Conservation (phyloP, 2,113 vertebrate genomes). For the Siphamia tubifer region DNA sequence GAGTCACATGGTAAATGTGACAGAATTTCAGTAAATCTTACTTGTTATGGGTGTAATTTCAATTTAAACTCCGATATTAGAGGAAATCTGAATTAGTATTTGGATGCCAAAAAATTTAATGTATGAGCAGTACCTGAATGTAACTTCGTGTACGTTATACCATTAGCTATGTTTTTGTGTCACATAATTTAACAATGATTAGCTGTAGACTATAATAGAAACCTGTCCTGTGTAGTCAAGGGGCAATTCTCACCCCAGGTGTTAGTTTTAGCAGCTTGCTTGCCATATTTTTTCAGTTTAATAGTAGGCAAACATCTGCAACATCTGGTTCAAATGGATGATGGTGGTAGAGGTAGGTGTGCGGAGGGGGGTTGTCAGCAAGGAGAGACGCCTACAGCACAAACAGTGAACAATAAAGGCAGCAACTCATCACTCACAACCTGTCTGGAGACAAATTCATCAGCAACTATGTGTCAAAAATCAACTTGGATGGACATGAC, state of each 20-base stretch:
- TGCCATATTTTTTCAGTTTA: constrained; percentile 59
- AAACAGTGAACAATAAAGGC: constrained; percentile 39
- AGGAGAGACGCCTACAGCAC: constrained; percentile 37
- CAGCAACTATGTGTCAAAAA: constrained; percentile 20
- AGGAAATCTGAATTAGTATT: constrained; percentile 6
- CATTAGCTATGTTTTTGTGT: constrained; percentile 15
- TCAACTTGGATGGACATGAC: not conserved
- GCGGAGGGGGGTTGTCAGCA: constrained; percentile 25
- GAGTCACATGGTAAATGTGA: no score
- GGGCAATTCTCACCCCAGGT: constrained; percentile 55
- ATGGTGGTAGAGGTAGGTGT: no score
- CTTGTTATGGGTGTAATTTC: not conserved
- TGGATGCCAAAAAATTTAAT: not conserved
- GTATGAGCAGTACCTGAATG: constrained; percentile 8
- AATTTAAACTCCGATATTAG: no score
- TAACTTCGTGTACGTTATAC: constrained; percentile 2
- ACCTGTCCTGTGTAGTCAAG: constrained; percentile 29
- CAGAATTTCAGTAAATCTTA: not conserved
- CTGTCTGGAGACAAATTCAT: constrained; percentile 36
- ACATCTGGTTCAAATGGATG: constrained; percentile 67
- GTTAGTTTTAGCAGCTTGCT: constrained; percentile 63
- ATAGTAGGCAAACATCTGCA: constrained; percentile 61
- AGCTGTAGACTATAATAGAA: constrained; percentile 49
- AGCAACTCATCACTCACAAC: constrained; percentile 35
- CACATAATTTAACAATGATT: constrained; percentile 48